Conservation (phyloP, 2,113 vertebrate species). For the Struthidea cinerea region DNA sequence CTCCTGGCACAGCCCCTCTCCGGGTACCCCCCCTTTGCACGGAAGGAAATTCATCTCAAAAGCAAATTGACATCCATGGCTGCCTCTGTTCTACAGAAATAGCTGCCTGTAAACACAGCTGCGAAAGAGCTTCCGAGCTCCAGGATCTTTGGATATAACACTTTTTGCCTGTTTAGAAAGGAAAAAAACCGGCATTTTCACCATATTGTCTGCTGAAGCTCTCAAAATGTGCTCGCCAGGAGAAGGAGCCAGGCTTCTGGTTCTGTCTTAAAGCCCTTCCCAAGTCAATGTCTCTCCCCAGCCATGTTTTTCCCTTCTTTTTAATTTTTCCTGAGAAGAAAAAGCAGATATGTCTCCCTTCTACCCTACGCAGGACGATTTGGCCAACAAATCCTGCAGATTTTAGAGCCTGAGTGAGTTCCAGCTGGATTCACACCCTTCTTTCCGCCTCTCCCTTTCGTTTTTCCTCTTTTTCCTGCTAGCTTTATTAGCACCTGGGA, state of each 20-base stretch:
- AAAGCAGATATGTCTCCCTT: not conserved
- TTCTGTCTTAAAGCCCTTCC: not conserved
- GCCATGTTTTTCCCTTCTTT: not conserved
- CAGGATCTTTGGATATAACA: not conserved
- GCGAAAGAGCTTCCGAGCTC: not conserved
- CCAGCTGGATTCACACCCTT: not conserved
- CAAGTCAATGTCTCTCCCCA: not conserved
- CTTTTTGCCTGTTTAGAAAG: not conserved
- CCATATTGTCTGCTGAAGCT: not conserved
- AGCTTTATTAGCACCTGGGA: not conserved
- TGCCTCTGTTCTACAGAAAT: slow-evolving; percentile 4
- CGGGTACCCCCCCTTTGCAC: not conserved
- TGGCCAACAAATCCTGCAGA: not conserved
- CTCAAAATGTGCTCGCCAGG: not conserved
- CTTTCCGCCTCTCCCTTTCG: not conserved
- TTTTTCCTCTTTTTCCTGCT: not conserved
- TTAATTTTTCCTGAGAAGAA: not conserved
- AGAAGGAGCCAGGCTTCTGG: accelerated
- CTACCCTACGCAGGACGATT: accelerated
- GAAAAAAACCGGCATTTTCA: not conserved
- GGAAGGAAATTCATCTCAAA: not conserved
- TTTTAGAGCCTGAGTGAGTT: not conserved
- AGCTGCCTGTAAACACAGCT: slow-evolving; percentile 43
- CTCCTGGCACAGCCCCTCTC: not conserved
- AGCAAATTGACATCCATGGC: not conserved